These are phyloP conservation scores for Drosophila lacertosa DNA, from an alignment of 1,140 invertebrate species.

Conservation along the genomic window DNA sequence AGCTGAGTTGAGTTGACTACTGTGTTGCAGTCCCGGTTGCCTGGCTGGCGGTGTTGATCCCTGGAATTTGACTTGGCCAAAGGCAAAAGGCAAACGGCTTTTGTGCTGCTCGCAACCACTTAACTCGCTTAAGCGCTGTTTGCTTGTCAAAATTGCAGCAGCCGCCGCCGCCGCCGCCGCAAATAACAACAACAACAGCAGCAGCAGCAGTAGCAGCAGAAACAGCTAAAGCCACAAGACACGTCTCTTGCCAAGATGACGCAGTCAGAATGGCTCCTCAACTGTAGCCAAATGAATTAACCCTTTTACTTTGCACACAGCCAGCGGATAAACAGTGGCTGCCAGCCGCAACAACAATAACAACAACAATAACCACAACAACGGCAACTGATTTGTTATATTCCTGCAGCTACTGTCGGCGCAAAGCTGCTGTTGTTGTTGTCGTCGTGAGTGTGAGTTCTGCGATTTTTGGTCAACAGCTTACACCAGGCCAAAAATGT, in stretches of 20 bases:
- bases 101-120: constrained; percentile 67
- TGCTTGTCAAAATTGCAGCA: constrained; percentile 78
- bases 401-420: constrained; percentile 39
- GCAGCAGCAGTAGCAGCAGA: constrained; percentile 5
- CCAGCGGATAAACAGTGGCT: constrained; percentile 23
- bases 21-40: constrained; percentile 42
- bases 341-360: constrained; percentile 22
- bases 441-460: constrained; percentile 36
- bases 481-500: constrained; percentile 40
- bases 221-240: constrained; percentile 63
- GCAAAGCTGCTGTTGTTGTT: constrained; percentile 36
- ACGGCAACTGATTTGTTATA: constrained; percentile 58
- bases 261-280: constrained; percentile 61
- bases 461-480: constrained; percentile 37
- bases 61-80: constrained; percentile 64
- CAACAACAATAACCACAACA: constrained; percentile 50
- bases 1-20: constrained; percentile 41
- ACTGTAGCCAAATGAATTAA: constrained; percentile 76
- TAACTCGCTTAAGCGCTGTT: constrained; percentile 72
- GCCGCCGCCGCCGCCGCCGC: constrained; percentile 5
- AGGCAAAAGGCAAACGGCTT: constrained; percentile 44
- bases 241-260: constrained; percentile 63
- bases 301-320: constrained; percentile 76
- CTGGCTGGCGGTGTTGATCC: constrained; percentile 53
- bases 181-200: constrained; percentile 25